Conservation (phyloP, 2,113 vertebrate species). For the Talpa occidentalis region DNA sequence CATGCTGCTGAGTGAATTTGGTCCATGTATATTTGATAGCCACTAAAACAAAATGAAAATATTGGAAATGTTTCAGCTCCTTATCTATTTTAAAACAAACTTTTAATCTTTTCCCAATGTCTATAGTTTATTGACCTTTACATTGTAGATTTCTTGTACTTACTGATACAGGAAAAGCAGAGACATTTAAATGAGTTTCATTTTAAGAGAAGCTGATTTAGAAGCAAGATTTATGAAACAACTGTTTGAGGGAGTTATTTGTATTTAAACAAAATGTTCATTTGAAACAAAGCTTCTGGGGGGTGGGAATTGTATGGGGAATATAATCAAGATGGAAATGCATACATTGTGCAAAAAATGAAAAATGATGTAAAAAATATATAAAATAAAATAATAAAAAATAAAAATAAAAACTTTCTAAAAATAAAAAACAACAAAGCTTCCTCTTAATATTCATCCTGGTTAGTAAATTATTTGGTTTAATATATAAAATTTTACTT, state of each 20-base stretch:
- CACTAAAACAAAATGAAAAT: constrained; percentile 35
- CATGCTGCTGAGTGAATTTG: neutral
- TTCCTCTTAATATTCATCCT: constrained; percentile 26
- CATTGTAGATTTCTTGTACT: constrained; percentile 52
- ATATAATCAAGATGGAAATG: too few relatives aligned
- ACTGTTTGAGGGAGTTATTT: constrained; percentile 48
- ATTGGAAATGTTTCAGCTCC: neutral
- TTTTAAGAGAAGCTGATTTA: constrained; percentile 46
- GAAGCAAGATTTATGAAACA: constrained; percentile 52
- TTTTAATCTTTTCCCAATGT: constrained; percentile 20
- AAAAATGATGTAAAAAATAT: too few relatives aligned
- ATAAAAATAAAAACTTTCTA: too few relatives aligned
- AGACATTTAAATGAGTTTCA: constrained; percentile 18
- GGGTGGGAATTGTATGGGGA: too few relatives aligned
- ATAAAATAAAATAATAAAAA: too few relatives aligned
- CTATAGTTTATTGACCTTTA: constrained; percentile 43
- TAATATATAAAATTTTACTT: neutral
- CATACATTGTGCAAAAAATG: too few relatives aligned
- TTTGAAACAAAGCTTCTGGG: constrained; percentile 53
- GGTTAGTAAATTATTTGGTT: neutral
- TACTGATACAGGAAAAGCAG: constrained; percentile 7
- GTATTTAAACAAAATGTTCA: constrained; percentile 43
- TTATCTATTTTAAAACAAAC: constrained; percentile 45
- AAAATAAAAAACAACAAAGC: too few relatives aligned
- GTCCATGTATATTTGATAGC: constrained; percentile 15